phyloP scores from a whole-genome alignment of 2,113 vertebrate genomes.

The Petromus typicus region DNA sequence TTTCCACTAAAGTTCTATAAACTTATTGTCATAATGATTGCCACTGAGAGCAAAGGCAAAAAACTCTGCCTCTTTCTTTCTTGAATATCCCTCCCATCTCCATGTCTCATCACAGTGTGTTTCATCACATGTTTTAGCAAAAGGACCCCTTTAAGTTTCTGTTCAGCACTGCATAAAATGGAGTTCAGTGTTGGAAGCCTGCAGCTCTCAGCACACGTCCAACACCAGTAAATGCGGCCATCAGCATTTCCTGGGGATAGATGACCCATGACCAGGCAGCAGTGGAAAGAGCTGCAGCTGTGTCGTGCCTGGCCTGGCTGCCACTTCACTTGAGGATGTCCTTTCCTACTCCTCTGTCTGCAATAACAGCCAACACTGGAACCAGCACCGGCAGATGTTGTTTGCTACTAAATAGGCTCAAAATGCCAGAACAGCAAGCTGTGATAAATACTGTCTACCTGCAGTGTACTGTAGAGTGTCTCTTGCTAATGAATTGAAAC shows the following conservation, averaged over 20 bases:
- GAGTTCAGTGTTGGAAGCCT: conserved; percentile 46
- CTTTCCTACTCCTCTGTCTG: neutral
- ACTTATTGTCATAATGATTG: neutral
- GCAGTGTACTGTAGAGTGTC: neutral
- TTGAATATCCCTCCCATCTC: neutral
- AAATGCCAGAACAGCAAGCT: conserved; percentile 29
- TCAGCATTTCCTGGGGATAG: conserved; percentile 24
- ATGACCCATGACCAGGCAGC: neutral
- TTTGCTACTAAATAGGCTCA: conserved; percentile 39
- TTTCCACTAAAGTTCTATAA: neutral
- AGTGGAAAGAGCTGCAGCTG: neutral
- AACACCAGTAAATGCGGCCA: neutral
- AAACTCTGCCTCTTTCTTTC: neutral
- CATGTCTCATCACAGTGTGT: neutral
- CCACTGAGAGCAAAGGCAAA: neutral
- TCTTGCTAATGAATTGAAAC: conserved; percentile 23
- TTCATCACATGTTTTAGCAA: neutral
- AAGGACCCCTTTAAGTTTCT: conserved; percentile 33
- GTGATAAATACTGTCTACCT: conserved; percentile 46
- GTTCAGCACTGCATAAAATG: conserved; percentile 22
- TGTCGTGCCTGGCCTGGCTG: neutral
- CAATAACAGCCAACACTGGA: conserved; percentile 30
- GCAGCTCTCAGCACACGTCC: neutral
- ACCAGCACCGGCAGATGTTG: conserved; percentile 50
- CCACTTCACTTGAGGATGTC: neutral